Evolutionary conservation across 2,113 vertebrate species (phyloP), one percentile per base, ranked within the genome.

Genomic region (Onychorhynchus coronatus): DNA sequence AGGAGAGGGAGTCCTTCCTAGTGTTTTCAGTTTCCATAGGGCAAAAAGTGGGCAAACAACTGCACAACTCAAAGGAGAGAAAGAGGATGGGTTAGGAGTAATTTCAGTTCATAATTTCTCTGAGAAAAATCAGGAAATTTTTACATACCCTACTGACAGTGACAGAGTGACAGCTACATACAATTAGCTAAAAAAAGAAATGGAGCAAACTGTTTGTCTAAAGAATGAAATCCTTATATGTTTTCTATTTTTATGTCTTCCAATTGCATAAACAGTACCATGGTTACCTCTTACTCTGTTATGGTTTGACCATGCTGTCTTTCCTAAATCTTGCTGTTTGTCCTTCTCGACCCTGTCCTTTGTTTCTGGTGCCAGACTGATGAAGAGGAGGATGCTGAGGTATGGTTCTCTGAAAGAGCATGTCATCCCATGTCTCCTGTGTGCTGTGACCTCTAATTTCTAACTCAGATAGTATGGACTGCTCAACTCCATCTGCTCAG

Each of bases 381-480:
- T 97, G 99, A 99, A 96, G 99, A 99, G 68, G 98, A 99, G 91
- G 98, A 99, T 71, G 81, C 91, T 81, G 98, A 99, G 99, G 98
- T 99, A 98, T 74, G 98, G 71, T 83, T 94, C 52, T 89, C 68
- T 75, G 31, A 66, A 86, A 95, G n/a, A 96, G 91, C 97, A 97
- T 91, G 90, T 76, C 35, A 53, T 87, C 83, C 89, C 55, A 53
- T 88, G 49, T 72, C 18, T 67, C 37, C 39, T 10, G 97, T 76
- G 93, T 97, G 95, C 94, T 75, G 53, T 97, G 91, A 67, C 73
- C 53, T 78, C 78, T 96, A 84, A 96, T 91, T 94, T 85, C 90
- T 95, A 97, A 91, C 66, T 72, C 58, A 61, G 77, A 89, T 53
- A 74, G 72, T 89, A 67, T 87, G 84, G 74, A 63, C 61, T 78